Evolutionary conservation across 1,140 invertebrate species (phyloP).

Genomic region (Pomacea maculata): DNA sequence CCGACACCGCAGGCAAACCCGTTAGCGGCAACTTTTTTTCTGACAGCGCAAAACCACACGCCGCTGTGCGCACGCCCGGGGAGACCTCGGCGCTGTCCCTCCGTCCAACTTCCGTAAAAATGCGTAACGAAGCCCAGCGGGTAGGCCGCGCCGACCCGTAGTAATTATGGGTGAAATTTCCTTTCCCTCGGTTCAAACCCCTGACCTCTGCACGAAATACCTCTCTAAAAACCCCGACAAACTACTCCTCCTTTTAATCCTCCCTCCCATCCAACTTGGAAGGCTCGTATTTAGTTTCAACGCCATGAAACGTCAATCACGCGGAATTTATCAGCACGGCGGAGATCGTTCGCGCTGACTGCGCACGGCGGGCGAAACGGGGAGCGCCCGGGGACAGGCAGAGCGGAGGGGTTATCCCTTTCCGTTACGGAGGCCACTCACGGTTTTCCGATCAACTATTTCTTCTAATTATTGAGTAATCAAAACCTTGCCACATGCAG

Average conservation of each 20-base stretch:
- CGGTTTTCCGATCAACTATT: conserved; percentile 17
- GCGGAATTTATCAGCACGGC: conserved; percentile 27
- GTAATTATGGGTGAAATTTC: conserved; percentile 15
- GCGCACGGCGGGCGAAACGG: conserved; percentile 25
- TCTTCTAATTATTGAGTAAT: not conserved
- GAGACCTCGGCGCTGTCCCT: conserved; percentile 20
- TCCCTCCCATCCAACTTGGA: not conserved
- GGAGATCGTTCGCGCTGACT: conserved; percentile 27
- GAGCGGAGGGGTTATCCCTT: conserved; percentile 20
- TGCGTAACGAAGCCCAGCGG: conserved; percentile 27
- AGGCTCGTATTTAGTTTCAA: conserved; percentile 23
- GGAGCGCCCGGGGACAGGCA: conserved; percentile 24
- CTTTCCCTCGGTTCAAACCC: conserved; percentile 9
- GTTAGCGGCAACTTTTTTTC: conserved; percentile 23
- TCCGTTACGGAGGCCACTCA: conserved; percentile 21
- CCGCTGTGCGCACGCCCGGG: conserved; percentile 20
- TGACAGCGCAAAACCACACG: conserved; percentile 23
- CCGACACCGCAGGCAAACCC: conserved; percentile 19
- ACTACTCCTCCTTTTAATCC: not conserved
- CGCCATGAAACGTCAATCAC: conserved; percentile 27
- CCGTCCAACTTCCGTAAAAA: conserved; percentile 24
- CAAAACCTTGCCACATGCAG: not conserved
- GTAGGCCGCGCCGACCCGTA: conserved; percentile 17
- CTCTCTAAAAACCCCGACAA: conserved; percentile 8
- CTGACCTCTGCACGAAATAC: conserved; percentile 15